phyloP scores from a whole-genome alignment of 2,888 invertebrate genomes.

The Tinea pellionella region DNA sequence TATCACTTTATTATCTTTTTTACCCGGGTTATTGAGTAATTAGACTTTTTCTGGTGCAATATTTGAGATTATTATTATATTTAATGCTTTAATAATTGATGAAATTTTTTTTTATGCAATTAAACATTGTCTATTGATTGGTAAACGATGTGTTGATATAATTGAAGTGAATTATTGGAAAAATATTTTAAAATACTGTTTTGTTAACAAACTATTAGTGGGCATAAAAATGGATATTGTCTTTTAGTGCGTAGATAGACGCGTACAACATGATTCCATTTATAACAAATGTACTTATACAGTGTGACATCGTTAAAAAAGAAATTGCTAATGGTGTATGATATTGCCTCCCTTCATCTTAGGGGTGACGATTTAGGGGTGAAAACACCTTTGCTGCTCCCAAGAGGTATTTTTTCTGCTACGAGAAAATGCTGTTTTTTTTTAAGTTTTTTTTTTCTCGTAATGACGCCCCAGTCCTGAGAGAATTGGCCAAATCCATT shows the following conservation, averaged over 20 bases:
- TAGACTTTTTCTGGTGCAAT: no score
- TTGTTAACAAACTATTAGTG: no score
- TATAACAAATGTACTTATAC: constrained; percentile 21
- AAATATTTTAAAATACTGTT: no score
- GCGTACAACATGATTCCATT: constrained; percentile 13
- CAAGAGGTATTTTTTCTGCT: constrained; percentile 48
- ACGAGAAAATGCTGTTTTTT: constrained; percentile 23
- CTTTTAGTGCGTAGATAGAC: background rate
- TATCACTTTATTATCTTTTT: no score
- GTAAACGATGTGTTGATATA: no score
- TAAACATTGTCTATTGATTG: no score
- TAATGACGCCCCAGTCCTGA: constrained; percentile 61
- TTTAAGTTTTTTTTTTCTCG: constrained; percentile 53
- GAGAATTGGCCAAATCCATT: constrained; percentile 68
- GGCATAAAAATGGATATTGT: no score
- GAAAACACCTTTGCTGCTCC: constrained; percentile 63
- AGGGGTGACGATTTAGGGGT: constrained; percentile 46
- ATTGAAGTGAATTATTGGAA: no score
- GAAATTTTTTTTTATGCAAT: no score
- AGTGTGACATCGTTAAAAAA: constrained; percentile 67
- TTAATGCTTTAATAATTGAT: no score
- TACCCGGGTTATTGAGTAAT: no score
- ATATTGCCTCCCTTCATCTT: constrained; percentile 68
- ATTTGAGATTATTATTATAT: no score
- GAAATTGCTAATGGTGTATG: constrained; percentile 71